Conservation (phyloP, 2,113 vertebrate species). For the Pycnonotus jocosus region DNA sequence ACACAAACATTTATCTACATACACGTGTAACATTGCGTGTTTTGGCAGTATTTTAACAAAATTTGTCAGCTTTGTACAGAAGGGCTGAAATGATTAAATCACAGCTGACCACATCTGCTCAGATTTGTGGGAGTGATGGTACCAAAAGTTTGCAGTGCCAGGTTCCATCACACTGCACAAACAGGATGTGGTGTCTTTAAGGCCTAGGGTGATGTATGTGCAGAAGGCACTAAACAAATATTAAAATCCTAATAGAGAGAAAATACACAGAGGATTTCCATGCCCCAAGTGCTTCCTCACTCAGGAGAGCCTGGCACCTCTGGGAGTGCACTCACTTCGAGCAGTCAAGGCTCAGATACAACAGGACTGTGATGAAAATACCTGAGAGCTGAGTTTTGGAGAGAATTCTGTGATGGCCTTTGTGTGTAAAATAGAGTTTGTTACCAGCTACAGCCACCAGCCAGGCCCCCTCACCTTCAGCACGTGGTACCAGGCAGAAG, state of each 20-base stretch:
- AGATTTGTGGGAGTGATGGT: background rate
- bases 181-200: fast-evolving
- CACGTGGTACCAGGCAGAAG: slow-evolving; percentile 95
- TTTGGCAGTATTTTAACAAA: background rate
- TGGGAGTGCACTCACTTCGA: background rate
- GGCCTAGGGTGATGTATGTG: background rate
- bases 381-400: background rate
- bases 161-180: background rate
- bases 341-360: background rate
- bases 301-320: background rate
- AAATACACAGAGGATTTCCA: background rate
- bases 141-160: background rate
- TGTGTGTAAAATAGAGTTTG: background rate
- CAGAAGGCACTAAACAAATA: background rate
- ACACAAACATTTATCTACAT: background rate
- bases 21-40: background rate
- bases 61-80: background rate
- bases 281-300: background rate
- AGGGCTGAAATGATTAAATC: background rate
- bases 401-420: background rate
- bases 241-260: background rate
- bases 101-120: background rate
- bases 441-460: background rate
- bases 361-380: fast-evolving
- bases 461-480: slow-evolving; percentile 79